Evolutionary conservation across 1,140 invertebrate species (phyloP), one percentile per base, ranked within the genome.

Genomic region (Nasonia giraulti): DNA sequence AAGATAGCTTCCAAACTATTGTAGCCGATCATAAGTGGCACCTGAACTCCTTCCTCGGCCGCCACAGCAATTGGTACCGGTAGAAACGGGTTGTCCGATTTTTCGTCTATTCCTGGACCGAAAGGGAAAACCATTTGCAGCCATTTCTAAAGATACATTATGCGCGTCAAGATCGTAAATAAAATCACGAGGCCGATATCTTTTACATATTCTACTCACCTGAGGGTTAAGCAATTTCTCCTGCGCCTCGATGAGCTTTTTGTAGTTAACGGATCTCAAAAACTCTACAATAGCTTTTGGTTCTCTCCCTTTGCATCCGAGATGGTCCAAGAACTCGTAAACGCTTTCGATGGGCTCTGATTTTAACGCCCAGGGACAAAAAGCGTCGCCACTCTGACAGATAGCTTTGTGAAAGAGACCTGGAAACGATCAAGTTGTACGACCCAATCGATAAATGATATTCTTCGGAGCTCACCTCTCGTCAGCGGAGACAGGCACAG

Each of bases 301-400:
- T 11, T 88, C 86, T 5, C 55, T 83, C 3, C 86, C 87, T 0
- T 89, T 89, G 77, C 88, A 89, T 2, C 89, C 88, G 2, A 92
- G 40, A 23, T 87, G 50, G 47, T 88, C 81, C 0, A 91, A 92
- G 7, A 95, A 80, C 85, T 91, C 89, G n/a, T 90, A 86, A 5
- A 92, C 91, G 84, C 85, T 87, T n/a, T 69, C 10, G 4, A 17
- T 10, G 0, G 88, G 85, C 76, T 85, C 55, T 40, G 95, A 90
- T 0, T 55, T 12, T 6, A 95, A 94, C 0, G 96, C 95, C 96
- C 96, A 97, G 0, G 95, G 94, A 90, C 95, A 95, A 33, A 96
- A 90, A 17, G 96, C 95, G 1, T 95, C 96, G 7, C 97, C 97
- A 88, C 96, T 96, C 92, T 96, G 95, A 2, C 95, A 94, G 69